Conservation (phyloP, 2,113 vertebrate genomes). For the Genyomyrus donnyi region DNA sequence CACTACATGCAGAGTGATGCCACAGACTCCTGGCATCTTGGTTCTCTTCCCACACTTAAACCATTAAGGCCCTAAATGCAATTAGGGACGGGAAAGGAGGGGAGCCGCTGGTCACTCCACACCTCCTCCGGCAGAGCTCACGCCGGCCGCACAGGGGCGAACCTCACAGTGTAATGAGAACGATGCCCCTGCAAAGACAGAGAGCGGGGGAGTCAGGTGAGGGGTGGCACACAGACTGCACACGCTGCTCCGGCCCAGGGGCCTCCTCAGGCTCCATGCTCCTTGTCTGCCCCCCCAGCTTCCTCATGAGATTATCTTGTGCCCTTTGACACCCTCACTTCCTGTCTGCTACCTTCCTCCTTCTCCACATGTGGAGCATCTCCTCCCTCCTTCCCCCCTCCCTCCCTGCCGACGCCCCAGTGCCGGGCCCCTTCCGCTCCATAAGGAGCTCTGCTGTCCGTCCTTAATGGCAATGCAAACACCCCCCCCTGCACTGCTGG, state of each 20-base stretch:
- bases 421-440: conserved; percentile 56
- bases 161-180: neutral
- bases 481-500: conserved; percentile 35
- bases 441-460: conserved; percentile 41
- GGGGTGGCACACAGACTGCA: neutral
- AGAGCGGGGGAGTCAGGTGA: too few species aligned
- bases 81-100: neutral
- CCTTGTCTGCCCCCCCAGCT: conserved; percentile 11
- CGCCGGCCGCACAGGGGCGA: neutral
- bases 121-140: neutral
- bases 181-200: neutral
- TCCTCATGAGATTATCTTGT: conserved; percentile 19
- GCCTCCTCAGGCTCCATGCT: neutral
- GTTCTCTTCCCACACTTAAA: neutral
- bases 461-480: conserved; percentile 56
- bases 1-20: neutral
- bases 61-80: neutral
- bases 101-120: neutral
- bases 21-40: neutral
- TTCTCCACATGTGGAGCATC: conserved; percentile 58
- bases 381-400: conserved; percentile 5
- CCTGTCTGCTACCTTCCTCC: conserved; percentile 44
- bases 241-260: too few species aligned
- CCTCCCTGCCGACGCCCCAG: conserved; percentile 57
- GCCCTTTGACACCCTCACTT: conserved; percentile 27